Base-by-base conservation (phyloP, 2,888 invertebrate genomes). In the Sinodicranocentrus sp. region DNA sequence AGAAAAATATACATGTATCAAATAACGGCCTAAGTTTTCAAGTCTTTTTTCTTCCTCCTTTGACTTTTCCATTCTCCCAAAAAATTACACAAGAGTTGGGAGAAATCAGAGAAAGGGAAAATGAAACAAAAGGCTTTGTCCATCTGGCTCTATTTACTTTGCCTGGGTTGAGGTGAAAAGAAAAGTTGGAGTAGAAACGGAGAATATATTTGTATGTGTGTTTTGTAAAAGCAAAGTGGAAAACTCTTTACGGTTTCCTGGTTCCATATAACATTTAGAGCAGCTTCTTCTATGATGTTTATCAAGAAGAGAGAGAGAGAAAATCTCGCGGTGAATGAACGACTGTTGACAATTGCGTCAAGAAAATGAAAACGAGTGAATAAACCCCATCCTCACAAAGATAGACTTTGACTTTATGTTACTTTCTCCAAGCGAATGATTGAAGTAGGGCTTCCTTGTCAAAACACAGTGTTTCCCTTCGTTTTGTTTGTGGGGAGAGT, bases 401-500 rank as follows among this genome's bases (percentile, higher is more conserved):
- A n/a, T n/a, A n/a, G n/a, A n/a, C n/a, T n/a, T n/a, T n/a, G n/a
- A n/a, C n/a, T n/a, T 73, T 44, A 39, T 44, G 59, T 57, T 76
- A n/a, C 17, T 23, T 63, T 77, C 63, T 52, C 68, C 63, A 59
- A 70, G 57, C 75, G 39, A 82, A 67, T 82, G 82, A 82, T 75
- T 82, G 82, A 82, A 82, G 82, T 82, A 75, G 61, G 48, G n/a
- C n/a, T 25, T 71, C 39, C 71, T 72, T 63, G 71, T 72, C 71
- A 79, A 79, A 71, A 73, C 6, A 77, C 43, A 61, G 19, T 3
- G 48, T n/a, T 48, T n/a, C 5, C 44, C 21, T 21, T 3, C 15
- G 48, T 17, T 48, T 5, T 48, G 15, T 48, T 48, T 17, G 15
- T n/a, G 39, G 39, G 39, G 39, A 8, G 39, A 39, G 6, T 39